phyloP scores from a whole-genome alignment of 2,113 vertebrate genomes.

The Antigone vipio region DNA sequence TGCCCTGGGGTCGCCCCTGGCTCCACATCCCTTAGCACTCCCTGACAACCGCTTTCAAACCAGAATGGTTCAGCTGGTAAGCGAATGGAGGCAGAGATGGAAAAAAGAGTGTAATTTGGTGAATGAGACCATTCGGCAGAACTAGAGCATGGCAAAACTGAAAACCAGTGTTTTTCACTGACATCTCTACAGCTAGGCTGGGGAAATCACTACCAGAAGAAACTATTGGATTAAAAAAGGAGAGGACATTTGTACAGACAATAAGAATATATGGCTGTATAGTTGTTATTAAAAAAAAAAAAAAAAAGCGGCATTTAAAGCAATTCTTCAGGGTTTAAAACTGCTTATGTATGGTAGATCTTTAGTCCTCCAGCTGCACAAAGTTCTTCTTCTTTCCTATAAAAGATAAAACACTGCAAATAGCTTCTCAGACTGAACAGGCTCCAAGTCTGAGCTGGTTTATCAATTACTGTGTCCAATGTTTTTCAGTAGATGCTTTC shows the following conservation, averaged over 20 bases:
- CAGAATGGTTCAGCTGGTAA: constrained; percentile 10
- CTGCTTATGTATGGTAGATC: background rate
- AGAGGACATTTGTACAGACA: background rate
- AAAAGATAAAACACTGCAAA: background rate
- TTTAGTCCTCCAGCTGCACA: background rate
- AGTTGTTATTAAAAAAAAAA: background rate
- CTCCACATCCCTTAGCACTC: background rate
- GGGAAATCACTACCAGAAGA: background rate
- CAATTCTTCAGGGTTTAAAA: background rate
- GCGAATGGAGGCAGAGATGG: background rate
- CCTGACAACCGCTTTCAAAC: background rate
- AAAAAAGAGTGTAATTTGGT: background rate
- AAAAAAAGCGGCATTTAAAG: background rate
- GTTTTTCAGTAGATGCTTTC: background rate
- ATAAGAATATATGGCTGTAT: background rate
- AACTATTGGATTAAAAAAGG: background rate
- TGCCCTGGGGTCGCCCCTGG: rapidly evolving
- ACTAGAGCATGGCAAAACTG: background rate
- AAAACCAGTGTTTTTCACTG: background rate
- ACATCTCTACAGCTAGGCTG: background rate
- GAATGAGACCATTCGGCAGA: background rate
- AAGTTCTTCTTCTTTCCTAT: background rate
- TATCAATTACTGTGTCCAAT: background rate
- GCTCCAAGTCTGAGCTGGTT: background rate
- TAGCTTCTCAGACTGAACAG: background rate